Percentiles rank a stretch among this genome's conserved stretches.
These are phyloP conservation scores for Prionailurus bengalensis DNA, from an alignment of 2,113 vertebrate species.

Conservation along the genomic window DNA sequence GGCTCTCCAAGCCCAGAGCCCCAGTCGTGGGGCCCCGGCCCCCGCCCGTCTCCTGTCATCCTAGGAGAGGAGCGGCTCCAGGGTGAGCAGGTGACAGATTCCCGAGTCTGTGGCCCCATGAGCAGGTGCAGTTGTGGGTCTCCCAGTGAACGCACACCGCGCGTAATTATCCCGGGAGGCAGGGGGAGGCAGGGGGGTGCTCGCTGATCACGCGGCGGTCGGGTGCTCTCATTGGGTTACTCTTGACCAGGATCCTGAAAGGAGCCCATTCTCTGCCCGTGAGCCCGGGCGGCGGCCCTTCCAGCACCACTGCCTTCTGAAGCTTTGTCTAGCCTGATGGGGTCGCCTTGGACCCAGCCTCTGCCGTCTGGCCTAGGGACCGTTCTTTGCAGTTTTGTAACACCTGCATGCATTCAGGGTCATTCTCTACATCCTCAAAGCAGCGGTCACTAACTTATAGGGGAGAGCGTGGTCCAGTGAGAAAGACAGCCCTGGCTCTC, in stretches of 20 bases:
- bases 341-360: neutral
- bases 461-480: accelerated
- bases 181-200: accelerated
- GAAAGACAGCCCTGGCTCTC: neutral
- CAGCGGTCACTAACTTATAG: accelerated
- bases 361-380: accelerated
- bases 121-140: accelerated
- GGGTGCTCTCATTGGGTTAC: accelerated
- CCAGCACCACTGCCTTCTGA: neutral
- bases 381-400: neutral
- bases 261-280: accelerated
- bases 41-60: accelerated
- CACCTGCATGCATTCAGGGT: accelerated
- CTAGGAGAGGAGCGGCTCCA: neutral
- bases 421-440: accelerated
- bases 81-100: accelerated
- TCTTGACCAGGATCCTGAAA: accelerated
- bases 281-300: accelerated
- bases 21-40: neutral
- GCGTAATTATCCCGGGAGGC: neutral
- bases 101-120: neutral
- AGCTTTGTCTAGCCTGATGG: accelerated
- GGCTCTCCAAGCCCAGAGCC: neutral
- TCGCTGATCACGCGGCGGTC: accelerated
- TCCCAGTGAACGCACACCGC: neutral